A percentile compares a stretch with the other conserved stretches of the same genome.
Evolutionary conservation across 2,888 invertebrate genomes (phyloP).

Genomic region (Agrochola lota): DNA sequence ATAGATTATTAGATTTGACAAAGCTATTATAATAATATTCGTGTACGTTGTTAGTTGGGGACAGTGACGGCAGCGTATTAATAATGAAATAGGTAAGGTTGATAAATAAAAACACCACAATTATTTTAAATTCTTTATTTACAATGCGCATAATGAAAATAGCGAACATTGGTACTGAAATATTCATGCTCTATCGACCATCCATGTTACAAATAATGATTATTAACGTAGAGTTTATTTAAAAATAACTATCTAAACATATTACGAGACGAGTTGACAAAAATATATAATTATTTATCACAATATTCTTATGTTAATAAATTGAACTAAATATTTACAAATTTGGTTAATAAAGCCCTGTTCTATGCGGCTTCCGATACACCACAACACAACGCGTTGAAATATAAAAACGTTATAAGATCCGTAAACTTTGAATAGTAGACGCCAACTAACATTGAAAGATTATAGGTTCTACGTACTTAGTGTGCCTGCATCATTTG

Average conservation of each 20-base stretch:
- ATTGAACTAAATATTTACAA: slow-evolving; percentile 88
- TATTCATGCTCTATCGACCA: slow-evolving; percentile 64
- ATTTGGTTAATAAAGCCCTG: slow-evolving; percentile 72
- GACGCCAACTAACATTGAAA: slow-evolving; percentile 21
- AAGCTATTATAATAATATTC: slow-evolving; percentile 1
- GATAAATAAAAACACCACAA: slow-evolving; percentile 32
- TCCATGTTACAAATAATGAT: slow-evolving; percentile 63
- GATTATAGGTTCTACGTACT: slow-evolving; percentile 25
- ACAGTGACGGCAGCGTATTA: background rate
- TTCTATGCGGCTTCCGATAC: slow-evolving; percentile 22
- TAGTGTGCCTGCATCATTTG: slow-evolving; percentile 45
- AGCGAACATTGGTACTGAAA: slow-evolving; percentile 76
- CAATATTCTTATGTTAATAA: slow-evolving; percentile 85
- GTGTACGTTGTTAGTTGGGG: background rate
- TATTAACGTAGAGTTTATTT: slow-evolving; percentile 61
- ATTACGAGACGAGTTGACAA: slow-evolving; percentile 74
- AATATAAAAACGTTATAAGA: slow-evolving; percentile 45
- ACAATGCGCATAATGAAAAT: slow-evolving; percentile 75
- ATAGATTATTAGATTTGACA: background rate
- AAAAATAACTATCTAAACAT: slow-evolving; percentile 73
- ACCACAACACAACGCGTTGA: slow-evolving; percentile 29
- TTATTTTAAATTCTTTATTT: slow-evolving; percentile 72
- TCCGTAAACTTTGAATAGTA: slow-evolving; percentile 23
- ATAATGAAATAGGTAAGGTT: background rate
- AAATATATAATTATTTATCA: slow-evolving; percentile 80